These are phyloP conservation scores for Sciurus vulgaris DNA, from an alignment of 2,797 vertebrate species.

Conservation along the genomic window DNA sequence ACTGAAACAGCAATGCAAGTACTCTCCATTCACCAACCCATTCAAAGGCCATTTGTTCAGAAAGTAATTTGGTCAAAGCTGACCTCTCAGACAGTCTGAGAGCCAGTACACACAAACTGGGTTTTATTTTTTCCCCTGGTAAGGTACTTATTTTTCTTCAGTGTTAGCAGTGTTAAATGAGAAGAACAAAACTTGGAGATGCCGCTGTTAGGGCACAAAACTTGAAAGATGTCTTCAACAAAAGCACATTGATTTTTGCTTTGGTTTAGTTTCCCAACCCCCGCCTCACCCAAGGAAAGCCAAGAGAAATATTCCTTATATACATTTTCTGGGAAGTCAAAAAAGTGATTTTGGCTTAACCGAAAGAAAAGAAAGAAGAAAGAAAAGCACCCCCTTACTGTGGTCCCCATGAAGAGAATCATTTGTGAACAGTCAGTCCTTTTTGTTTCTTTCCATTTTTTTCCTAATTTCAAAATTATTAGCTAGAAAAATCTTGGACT, in stretches of 20 bases:
- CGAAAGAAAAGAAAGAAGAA: background rate
- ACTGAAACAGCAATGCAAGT: background rate
- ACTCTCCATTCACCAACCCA: background rate
- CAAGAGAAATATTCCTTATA: conserved; percentile 22
- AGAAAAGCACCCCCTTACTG: background rate
- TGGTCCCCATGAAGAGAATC: background rate
- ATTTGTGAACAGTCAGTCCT: background rate
- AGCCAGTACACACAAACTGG: background rate
- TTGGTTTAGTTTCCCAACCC: background rate
- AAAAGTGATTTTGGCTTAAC: background rate
- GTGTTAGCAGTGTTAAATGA: background rate
- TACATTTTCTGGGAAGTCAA: conserved; percentile 7
- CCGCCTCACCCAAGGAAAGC: background rate
- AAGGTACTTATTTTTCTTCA: conserved; percentile 47
- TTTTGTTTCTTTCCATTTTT: background rate
- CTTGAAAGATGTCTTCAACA: background rate
- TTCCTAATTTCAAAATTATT: background rate
- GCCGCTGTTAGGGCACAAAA: background rate
- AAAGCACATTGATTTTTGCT: background rate
- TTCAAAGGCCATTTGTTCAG: conserved; percentile 10
- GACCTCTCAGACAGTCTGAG: conserved; percentile 18
- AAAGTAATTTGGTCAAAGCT: conserved; percentile 55
- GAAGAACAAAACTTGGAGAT: background rate
- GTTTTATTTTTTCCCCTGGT: background rate
- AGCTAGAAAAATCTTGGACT: background rate